These are phyloP conservation scores for Callocephalon fimbriatum DNA, from an alignment of 2,113 vertebrate genomes.

Conservation along the genomic window DNA sequence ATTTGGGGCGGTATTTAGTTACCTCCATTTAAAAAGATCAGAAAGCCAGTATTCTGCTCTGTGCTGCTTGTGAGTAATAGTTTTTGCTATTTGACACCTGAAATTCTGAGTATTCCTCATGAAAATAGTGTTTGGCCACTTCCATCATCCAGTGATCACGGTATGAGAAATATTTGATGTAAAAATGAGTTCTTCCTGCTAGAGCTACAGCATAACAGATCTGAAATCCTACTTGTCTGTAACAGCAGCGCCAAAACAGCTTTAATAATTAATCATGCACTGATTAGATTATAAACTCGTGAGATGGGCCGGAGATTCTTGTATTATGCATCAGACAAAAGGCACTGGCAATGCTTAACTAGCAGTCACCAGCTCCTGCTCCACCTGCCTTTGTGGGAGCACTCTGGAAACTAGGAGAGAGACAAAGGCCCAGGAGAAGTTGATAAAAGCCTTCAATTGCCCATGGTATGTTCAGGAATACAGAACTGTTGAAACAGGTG, in stretches of 20 bases:
- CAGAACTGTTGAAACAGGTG: constrained; percentile 42
- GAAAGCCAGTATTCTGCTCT: not conserved
- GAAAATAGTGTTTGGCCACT: not conserved
- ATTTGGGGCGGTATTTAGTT: not conserved
- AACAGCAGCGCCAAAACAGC: not conserved
- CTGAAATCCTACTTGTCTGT: not conserved
- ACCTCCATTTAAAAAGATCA: not conserved
- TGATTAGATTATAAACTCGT: not conserved
- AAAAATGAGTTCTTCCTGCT: not conserved
- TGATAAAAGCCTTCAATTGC: constrained; percentile 16
- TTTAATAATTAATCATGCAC: constrained; percentile 50
- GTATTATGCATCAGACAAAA: constrained; percentile 39
- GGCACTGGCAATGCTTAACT: constrained; percentile 55
- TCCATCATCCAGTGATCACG: not conserved
- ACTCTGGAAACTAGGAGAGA: not conserved
- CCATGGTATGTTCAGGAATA: not conserved
- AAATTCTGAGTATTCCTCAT: not conserved
- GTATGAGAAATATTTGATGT: not conserved
- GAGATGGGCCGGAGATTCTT: not conserved
- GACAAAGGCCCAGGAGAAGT: constrained; percentile 28
- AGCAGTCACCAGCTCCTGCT: not conserved
- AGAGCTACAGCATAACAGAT: not conserved
- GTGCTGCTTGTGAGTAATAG: not conserved
- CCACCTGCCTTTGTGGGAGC: constrained; percentile 51
- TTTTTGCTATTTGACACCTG: not conserved